Base-by-base conservation (phyloP, 2,888 invertebrate species). In the Pollenia labialis region DNA sequence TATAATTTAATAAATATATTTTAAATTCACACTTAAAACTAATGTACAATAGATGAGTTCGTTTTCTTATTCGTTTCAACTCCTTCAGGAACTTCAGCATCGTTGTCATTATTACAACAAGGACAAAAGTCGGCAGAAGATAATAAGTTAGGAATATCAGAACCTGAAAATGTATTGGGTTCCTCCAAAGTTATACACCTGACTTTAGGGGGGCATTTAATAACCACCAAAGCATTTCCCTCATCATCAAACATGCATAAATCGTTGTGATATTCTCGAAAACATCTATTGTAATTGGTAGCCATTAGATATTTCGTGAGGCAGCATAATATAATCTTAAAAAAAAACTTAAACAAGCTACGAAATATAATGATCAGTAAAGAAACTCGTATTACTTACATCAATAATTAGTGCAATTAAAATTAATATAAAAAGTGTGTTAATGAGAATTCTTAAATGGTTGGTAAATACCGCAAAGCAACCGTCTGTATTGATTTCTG, bases 181-280 rank as follows among this genome's bases (percentile, higher is more conserved):
- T 91, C 92, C 40, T 92, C 91, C 7, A 91, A 60, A 0, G 89
- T 86, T 14, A 92, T 87, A 44, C 91, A 92, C 3, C 89, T 89
- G 11, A 92, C 91, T 77, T 89, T 91, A 0, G 89, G 80, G 0
- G 92, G 91, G 85, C 91, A 90, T 76, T 91, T 91, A 88, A 92
- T 89, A 62, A 91, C 82, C 7, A 92, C 90, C 60, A 92, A 64
- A 0, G 92, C 90, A 23, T 86, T 89, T 0, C 90, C 91, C 1
- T 91, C 90, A 11, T 91, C 91, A 54, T 90, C 92, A 12, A 88
- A 89, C 16, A 90, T 86, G 0, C 89, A 90, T 3, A 66, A 81
- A 64, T 83, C 82, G 72, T 90, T 90, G 14, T 87, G 85, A n/a
- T 48, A 64, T 18, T 54, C 79, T 23, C 85, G 69, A 16, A 77